Evolutionary conservation across 1,140 invertebrate genomes (phyloP).

Genomic region (Thaumetopoea pityocampa): DNA sequence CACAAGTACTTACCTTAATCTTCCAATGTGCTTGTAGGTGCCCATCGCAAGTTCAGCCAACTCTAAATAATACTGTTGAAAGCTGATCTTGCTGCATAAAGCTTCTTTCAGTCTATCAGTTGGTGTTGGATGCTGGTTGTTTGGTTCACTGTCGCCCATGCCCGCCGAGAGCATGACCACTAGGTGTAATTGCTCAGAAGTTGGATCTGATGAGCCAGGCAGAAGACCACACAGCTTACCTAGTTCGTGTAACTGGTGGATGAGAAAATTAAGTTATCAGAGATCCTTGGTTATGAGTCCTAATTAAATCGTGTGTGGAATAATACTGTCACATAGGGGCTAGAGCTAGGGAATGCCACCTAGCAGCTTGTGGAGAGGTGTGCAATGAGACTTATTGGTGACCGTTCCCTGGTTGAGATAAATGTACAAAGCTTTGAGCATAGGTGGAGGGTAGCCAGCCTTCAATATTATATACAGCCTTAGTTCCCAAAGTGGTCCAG

Average conservation of each 20-base stretch:
- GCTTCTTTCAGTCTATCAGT: conserved; percentile 93
- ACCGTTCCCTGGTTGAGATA: too few species aligned
- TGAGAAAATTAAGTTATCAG: not conserved
- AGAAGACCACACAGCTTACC: conserved; percentile 95
- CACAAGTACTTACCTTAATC: conserved; percentile 71
- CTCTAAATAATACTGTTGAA: conserved; percentile 94
- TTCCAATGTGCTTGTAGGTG: conserved; percentile 96
- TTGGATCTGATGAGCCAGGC: conserved; percentile 86
- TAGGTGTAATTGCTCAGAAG: conserved; percentile 91
- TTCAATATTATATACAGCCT: too few species aligned
- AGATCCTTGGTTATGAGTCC: not conserved
- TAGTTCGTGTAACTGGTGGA: conserved; percentile 84
- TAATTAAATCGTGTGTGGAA: not conserved
- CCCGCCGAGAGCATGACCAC: conserved; percentile 93
- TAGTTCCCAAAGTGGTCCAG: too few species aligned
- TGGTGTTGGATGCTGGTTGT: conserved; percentile 78
- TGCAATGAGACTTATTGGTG: too few species aligned
- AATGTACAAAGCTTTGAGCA: too few species aligned
- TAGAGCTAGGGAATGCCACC: too few species aligned
- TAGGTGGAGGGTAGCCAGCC: too few species aligned
- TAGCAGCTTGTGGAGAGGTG: too few species aligned
- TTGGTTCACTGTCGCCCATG: conserved; percentile 83
- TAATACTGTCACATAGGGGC: too few species aligned
- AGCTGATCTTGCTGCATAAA: conserved; percentile 91
- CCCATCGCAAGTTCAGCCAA: conserved; percentile 96